Evolutionary conservation across 2,113 vertebrate genomes (phyloP).

Genomic region (Actinemys pallida): DNA sequence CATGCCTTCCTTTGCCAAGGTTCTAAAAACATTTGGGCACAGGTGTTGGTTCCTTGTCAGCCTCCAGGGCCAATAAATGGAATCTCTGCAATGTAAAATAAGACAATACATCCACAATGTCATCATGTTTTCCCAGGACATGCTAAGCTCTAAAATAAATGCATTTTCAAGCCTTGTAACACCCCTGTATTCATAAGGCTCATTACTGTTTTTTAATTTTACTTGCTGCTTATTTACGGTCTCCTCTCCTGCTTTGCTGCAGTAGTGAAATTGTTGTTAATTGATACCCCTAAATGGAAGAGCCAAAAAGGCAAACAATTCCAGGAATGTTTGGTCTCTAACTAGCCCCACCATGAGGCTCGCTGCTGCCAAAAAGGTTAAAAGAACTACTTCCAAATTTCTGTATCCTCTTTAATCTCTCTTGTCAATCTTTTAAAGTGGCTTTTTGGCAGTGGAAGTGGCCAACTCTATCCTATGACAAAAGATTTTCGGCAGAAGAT

Average conservation of each 20-base stretch:
- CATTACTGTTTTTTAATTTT: constrained; percentile 78
- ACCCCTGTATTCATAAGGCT: constrained; percentile 61
- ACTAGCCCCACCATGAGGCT: background rate
- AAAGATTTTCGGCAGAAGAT: constrained; percentile 4
- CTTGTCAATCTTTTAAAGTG: constrained; percentile 55
- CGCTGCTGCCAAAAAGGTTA: constrained; percentile 52
- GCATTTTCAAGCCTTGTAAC: constrained; percentile 59
- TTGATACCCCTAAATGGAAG: constrained; percentile 40
- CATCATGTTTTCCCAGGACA: constrained; percentile 73
- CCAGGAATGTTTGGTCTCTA: constrained; percentile 12
- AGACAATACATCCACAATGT: constrained; percentile 48
- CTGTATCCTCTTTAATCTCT: constrained; percentile 31
- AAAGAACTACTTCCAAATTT: constrained; percentile 21
- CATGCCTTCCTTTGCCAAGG: constrained; percentile 23
- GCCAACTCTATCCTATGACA: background rate
- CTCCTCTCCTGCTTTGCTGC: constrained; percentile 65
- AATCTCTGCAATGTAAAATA: constrained; percentile 63
- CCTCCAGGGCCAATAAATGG: constrained; percentile 62
- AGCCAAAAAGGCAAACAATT: constrained; percentile 10
- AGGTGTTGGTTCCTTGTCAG: constrained; percentile 69
- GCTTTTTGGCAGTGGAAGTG: constrained; percentile 35
- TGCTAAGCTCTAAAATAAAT: constrained; percentile 68
- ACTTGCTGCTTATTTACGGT: constrained; percentile 75
- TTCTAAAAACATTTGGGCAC: constrained; percentile 56
- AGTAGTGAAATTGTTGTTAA: constrained; percentile 65